Conservation (phyloP, 2,113 vertebrate genomes). For the Pycnonotus jocosus region DNA sequence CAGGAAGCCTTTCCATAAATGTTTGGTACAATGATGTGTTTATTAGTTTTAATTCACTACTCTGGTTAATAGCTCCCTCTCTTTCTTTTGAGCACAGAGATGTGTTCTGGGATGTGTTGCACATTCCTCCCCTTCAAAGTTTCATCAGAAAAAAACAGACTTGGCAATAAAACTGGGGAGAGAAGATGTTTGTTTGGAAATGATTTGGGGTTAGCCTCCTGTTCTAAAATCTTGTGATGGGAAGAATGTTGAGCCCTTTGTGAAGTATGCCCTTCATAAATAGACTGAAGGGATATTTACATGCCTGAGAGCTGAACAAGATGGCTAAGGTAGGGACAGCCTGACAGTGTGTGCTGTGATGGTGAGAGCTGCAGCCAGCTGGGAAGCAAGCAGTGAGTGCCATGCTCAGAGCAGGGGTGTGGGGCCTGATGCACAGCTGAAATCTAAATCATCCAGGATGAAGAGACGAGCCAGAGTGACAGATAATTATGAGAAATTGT, state of each 20-base stretch:
- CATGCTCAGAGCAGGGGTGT: accelerated
- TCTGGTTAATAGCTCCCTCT: neutral
- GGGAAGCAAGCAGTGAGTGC: neutral
- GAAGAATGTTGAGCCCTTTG: neutral
- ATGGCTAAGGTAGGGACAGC: neutral
- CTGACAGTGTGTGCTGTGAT: neutral
- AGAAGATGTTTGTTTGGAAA: neutral
- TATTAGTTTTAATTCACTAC: conserved; percentile 10
- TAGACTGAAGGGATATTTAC: neutral
- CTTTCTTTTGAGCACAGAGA: neutral
- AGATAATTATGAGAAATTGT: neutral
- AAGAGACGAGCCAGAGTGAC: neutral
- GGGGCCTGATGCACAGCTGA: neutral
- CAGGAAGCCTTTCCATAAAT: neutral
- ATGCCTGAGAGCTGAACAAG: neutral
- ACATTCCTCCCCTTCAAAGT: neutral
- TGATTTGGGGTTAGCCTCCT: neutral
- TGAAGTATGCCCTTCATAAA: neutral
- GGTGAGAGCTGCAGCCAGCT: neutral
- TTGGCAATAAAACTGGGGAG: neutral
- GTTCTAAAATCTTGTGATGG: neutral
- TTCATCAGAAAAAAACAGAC: neutral
- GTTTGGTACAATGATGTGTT: neutral
- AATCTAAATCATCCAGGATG: neutral
- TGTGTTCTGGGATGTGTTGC: neutral